Evolutionary conservation across 2,888 invertebrate genomes (phyloP).

Genomic region (Acleris holmiana): DNA sequence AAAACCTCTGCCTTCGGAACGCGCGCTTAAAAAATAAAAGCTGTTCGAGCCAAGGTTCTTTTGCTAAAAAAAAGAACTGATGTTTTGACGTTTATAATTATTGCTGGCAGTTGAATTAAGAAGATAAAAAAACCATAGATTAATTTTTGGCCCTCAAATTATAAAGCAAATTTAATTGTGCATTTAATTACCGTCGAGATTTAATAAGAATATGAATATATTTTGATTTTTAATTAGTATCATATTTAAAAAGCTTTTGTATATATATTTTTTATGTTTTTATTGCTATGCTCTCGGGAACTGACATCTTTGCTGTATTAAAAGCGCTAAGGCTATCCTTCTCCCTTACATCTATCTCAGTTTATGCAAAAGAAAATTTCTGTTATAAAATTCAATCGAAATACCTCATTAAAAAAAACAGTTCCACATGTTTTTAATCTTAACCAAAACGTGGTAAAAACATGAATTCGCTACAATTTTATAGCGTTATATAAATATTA

Average conservation of each 20-base stretch:
- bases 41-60: slow-evolving; percentile 15
- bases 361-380: too few relatives aligned
- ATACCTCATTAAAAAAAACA: too few relatives aligned
- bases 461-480: not conserved
- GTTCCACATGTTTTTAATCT: too few relatives aligned
- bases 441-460: not conserved
- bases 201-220: too few relatives aligned
- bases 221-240: too few relatives aligned
- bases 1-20: slow-evolving; percentile 18
- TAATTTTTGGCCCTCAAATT: not conserved
- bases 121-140: slow-evolving; percentile 1
- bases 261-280: not conserved
- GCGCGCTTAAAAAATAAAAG: slow-evolving; percentile 19
- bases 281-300: too few relatives aligned
- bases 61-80: slow-evolving; percentile 10
- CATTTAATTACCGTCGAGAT: too few relatives aligned
- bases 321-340: too few relatives aligned
- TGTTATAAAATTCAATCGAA: too few relatives aligned
- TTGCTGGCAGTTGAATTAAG: slow-evolving; percentile 21
- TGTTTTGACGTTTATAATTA: slow-evolving; percentile 32
- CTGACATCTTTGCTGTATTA: too few relatives aligned
- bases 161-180: not conserved
- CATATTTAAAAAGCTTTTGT: not conserved
- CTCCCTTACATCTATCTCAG: too few relatives aligned
- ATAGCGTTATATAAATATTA: not conserved